A percentile compares a stretch with the other conserved stretches of the same genome.
Evolutionary conservation across 2,888 invertebrate species (phyloP).

Genomic region (Adineta ricciae): DNA sequence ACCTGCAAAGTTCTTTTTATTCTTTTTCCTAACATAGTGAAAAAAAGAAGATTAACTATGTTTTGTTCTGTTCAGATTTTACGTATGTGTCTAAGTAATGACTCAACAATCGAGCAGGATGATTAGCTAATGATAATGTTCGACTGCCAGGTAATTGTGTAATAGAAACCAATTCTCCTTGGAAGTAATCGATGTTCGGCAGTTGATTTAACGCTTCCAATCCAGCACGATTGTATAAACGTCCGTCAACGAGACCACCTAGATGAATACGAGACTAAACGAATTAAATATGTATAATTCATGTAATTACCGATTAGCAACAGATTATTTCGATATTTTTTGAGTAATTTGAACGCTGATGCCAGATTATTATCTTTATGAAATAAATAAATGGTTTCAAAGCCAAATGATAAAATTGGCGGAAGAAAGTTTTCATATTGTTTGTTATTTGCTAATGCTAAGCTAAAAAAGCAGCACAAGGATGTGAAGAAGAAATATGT

Average conservation of each 20-base stretch:
- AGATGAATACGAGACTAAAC: background rate
- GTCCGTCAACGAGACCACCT: background rate
- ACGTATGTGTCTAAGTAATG: conserved; percentile 7
- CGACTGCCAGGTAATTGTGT: background rate
- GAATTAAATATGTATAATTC: background rate
- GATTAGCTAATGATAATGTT: background rate
- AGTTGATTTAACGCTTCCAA: background rate
- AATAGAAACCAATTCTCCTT: background rate
- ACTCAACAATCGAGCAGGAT: background rate
- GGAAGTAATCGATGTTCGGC: background rate
- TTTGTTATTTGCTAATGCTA: background rate
- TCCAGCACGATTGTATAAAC: conserved; percentile 4
- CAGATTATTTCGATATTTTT: conserved; percentile 11
- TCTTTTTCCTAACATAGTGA: background rate
- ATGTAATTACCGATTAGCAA: background rate
- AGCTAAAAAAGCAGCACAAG: background rate
- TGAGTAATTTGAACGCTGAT: background rate
- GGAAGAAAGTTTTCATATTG: conserved; percentile 6
- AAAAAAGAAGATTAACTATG: background rate
- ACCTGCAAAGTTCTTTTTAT: background rate
- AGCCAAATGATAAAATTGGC: conserved; percentile 8
- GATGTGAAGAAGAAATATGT: no score
- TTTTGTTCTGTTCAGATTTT: background rate
- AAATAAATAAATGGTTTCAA: conserved; percentile 16
- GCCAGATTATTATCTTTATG: background rate